These are phyloP conservation scores for Carabus problematicus DNA, from an alignment of 2,888 invertebrate species.

Conservation along the genomic window DNA sequence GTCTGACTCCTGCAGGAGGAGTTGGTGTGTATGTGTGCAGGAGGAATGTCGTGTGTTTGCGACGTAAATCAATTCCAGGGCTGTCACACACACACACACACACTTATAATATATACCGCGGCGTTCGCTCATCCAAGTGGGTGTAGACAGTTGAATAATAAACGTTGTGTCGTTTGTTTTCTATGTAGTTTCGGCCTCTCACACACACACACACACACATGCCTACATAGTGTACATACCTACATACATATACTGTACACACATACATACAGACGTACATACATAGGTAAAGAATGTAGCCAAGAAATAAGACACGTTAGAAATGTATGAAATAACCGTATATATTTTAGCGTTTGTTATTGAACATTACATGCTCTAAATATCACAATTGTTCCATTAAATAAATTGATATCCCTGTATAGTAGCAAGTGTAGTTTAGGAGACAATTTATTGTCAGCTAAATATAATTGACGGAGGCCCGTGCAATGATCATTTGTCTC, in stretches of 20 bases:
- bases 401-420: too few relatives aligned
- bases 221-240: not conserved
- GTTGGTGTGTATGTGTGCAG: conserved; percentile 33
- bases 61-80: conserved; percentile 35
- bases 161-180: conserved; percentile 41
- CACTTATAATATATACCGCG: conserved; percentile 33
- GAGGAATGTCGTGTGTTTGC: conserved; percentile 39
- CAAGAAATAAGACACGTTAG: too few relatives aligned
- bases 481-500: too few relatives aligned
- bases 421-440: too few relatives aligned
- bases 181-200: conserved; percentile 27
- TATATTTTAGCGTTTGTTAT: too few relatives aligned
- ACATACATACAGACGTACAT: too few relatives aligned
- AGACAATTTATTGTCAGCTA: too few relatives aligned
- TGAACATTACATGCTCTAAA: too few relatives aligned
- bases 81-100: conserved; percentile 3
- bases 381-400: too few relatives aligned
- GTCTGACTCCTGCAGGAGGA: conserved; percentile 18
- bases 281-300: too few relatives aligned
- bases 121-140: conserved; percentile 39
- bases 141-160: conserved; percentile 43
- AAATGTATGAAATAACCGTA: too few relatives aligned
- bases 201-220: not conserved
- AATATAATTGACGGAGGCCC: too few relatives aligned
- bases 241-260: not conserved